Evolutionary conservation across 1,140 invertebrate genomes (phyloP).

Genomic region (Harpegnathos saltator): DNA sequence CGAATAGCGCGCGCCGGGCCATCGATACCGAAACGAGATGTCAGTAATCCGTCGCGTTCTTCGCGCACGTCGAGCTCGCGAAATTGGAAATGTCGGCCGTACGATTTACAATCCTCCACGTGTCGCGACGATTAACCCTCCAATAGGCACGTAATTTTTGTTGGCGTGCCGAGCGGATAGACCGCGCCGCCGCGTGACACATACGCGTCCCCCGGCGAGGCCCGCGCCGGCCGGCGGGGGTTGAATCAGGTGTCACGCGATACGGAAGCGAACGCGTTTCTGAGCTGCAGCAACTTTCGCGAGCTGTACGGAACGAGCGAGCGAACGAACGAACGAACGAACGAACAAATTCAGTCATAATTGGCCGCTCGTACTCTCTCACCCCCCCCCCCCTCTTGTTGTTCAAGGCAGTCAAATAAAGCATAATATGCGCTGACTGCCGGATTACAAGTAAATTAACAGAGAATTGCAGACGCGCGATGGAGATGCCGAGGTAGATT

Average conservation of each 20-base stretch:
- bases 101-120: slow-evolving; percentile 45
- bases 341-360: too few species aligned
- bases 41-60: slow-evolving; percentile 58
- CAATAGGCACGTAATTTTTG: slow-evolving; percentile 47
- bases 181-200: not conserved
- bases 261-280: not conserved
- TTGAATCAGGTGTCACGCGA: slow-evolving; percentile 29
- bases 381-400: too few species aligned
- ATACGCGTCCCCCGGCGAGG: slow-evolving; percentile 1
- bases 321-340: too few species aligned
- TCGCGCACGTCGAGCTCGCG: slow-evolving; percentile 49
- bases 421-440: too few species aligned
- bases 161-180: slow-evolving; percentile 22
- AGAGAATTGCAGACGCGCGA: too few species aligned
- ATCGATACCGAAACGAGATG: slow-evolving; percentile 55
- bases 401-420: too few species aligned
- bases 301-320: too few species aligned
- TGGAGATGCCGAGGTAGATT: too few species aligned
- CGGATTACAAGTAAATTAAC: too few species aligned
- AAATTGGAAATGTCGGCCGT: slow-evolving; percentile 55
- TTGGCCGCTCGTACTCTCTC: too few species aligned
- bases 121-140: slow-evolving; percentile 43
- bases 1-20: too few species aligned
- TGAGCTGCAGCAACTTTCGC: too few species aligned
- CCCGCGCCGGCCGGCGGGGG: not conserved